These are phyloP conservation scores for Diceros bicornis DNA, from an alignment of 2,797 vertebrate species.

Conservation along the genomic window DNA sequence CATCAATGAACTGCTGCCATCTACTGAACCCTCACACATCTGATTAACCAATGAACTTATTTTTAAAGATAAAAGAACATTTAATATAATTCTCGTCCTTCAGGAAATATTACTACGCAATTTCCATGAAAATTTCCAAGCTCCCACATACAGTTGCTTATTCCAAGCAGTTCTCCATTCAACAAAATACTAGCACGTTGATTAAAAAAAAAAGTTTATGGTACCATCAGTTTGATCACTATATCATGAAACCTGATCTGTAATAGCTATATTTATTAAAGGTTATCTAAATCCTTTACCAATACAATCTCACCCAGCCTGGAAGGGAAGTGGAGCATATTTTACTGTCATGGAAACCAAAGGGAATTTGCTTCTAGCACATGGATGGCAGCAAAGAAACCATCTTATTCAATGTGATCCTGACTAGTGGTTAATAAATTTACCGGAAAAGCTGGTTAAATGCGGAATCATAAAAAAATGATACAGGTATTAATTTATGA, in stretches of 20 bases:
- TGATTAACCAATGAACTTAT: neutral
- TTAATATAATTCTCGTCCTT: neutral
- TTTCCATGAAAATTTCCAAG: neutral
- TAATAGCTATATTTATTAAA: neutral
- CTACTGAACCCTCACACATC: neutral
- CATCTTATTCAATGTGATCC: neutral
- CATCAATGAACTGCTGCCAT: neutral
- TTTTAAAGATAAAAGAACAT: neutral
- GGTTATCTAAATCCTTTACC: neutral
- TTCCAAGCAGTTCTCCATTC: slow-evolving; percentile 26
- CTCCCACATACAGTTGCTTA: neutral
- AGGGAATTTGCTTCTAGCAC: slow-evolving; percentile 7
- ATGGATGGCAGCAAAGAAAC: neutral
- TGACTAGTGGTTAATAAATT: neutral
- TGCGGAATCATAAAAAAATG: neutral
- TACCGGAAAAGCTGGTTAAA: neutral
- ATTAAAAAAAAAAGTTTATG: neutral
- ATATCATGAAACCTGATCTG: neutral
- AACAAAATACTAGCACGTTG: neutral
- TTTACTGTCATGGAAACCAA: neutral
- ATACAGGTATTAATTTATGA: neutral
- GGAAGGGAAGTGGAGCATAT: neutral
- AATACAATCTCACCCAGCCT: neutral
- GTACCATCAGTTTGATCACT: neutral
- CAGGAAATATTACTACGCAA: slow-evolving; percentile 24